Evolutionary conservation across 2,888 invertebrate species (phyloP).

Genomic region (Zaprionus obscuricornis): DNA sequence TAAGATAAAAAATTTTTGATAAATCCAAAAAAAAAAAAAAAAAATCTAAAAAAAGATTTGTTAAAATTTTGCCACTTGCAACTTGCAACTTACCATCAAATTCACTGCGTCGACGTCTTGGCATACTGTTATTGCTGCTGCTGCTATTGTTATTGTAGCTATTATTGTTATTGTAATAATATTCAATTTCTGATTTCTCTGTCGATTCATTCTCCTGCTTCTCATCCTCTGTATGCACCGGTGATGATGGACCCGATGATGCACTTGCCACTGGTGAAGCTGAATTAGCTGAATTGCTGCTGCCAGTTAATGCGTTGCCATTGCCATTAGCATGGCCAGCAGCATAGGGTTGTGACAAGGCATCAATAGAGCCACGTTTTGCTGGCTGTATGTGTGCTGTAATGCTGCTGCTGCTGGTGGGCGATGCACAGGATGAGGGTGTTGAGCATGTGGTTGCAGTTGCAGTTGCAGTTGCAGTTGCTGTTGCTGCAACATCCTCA

Average conservation of each 20-base stretch:
- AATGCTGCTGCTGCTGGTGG: slow-evolving; percentile 47
- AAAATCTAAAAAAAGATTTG: too few species aligned
- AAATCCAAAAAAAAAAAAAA: too few species aligned
- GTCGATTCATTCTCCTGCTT: slow-evolving; percentile 86
- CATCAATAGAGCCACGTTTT: slow-evolving; percentile 78
- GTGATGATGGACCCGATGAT: slow-evolving; percentile 83
- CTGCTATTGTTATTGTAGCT: slow-evolving; percentile 41
- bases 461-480: too few species aligned
- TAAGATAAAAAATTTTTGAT: too few species aligned
- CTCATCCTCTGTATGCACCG: slow-evolving; percentile 84
- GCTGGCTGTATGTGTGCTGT: slow-evolving; percentile 51
- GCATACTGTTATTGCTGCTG: slow-evolving; percentile 66
- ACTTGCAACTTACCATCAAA: slow-evolving; percentile 82
- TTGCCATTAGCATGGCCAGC: slow-evolving; percentile 44
- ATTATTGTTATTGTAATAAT: slow-evolving; percentile 45
- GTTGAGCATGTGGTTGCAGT: slow-evolving; percentile 59
- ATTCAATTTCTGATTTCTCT: slow-evolving; percentile 84
- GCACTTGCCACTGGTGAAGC: slow-evolving; percentile 81
- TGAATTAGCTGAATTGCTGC: slow-evolving; percentile 76
- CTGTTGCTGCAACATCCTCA: too few species aligned
- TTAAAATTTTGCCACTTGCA: too few species aligned
- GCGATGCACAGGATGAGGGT: slow-evolving; percentile 68
- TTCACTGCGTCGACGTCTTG: slow-evolving; percentile 77
- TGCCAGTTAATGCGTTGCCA: slow-evolving; percentile 64
- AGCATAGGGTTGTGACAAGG: too few species aligned